A percentile compares a stretch with the other conserved stretches of the same genome.
Evolutionary conservation across 2,113 vertebrate species (phyloP).

Genomic region (Rallus limicola): DNA sequence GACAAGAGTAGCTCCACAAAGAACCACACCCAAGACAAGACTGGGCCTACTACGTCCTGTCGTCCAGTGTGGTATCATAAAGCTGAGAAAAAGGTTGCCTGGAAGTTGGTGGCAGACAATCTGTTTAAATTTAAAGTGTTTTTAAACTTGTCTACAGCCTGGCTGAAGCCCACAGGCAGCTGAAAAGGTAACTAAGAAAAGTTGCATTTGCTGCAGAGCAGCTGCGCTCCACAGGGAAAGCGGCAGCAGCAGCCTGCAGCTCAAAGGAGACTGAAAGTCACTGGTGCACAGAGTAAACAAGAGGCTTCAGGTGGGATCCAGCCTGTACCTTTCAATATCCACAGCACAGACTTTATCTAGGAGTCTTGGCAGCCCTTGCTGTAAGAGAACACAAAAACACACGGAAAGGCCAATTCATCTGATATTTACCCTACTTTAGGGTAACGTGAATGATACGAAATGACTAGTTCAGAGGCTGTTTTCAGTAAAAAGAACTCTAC

Average conservation of each 20-base stretch:
- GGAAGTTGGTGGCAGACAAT: not conserved
- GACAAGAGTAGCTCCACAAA: not conserved
- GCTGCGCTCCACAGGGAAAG: not conserved
- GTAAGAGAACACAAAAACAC: not conserved
- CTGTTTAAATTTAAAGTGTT: not conserved
- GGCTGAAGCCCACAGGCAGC: not conserved
- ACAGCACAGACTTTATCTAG: not conserved
- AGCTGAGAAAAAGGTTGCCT: not conserved
- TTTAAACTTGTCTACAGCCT: not conserved
- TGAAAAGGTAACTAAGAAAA: not conserved
- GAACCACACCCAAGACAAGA: not conserved
- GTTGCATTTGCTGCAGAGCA: not conserved
- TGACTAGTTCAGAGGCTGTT: not conserved
- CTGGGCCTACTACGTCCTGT: not conserved
- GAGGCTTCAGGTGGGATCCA: not conserved
- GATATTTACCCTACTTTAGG: not conserved
- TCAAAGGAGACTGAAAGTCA: not conserved
- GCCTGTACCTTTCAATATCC: not conserved
- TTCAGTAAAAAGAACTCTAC: not conserved
- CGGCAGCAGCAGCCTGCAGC: not conserved
- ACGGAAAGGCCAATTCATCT: not conserved
- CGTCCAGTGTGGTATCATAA: not conserved
- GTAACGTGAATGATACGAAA: not conserved
- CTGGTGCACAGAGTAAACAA: not conserved
- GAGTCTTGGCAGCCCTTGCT: not conserved